These are phyloP conservation scores for Drosophila basisetae DNA, from an alignment of 2,888 invertebrate genomes.

Conservation along the genomic window DNA sequence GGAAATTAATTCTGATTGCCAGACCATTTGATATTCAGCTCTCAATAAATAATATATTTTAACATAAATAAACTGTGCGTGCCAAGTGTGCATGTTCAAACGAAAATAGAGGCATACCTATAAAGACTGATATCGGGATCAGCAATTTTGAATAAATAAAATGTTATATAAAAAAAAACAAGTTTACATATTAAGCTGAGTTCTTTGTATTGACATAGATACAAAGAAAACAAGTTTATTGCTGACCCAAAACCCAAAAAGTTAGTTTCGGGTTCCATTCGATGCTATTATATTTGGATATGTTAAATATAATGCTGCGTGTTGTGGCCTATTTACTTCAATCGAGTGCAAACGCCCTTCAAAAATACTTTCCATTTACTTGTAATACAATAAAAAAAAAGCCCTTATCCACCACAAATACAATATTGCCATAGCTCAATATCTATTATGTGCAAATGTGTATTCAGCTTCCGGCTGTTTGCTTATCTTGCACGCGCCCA, in stretches of 20 bases:
- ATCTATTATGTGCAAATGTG: slow-evolving; percentile 58
- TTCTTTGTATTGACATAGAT: background rate
- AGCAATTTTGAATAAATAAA: background rate
- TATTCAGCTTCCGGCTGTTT: slow-evolving; percentile 53
- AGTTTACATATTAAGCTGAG: slow-evolving; percentile 1
- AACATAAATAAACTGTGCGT: background rate
- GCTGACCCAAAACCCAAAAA: slow-evolving; percentile 4
- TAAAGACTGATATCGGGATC: background rate
- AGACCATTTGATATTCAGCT: background rate
- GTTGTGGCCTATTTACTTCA: slow-evolving; percentile 27
- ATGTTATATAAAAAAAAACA: background rate
- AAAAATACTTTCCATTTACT: slow-evolving; percentile 36
- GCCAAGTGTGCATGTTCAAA: background rate
- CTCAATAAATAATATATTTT: background rate
- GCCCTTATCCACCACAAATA: slow-evolving; percentile 1
- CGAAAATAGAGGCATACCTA: background rate
- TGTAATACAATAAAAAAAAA: slow-evolving; percentile 23
- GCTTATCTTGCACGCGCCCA: slow-evolving; percentile 56
- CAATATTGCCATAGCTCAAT: slow-evolving; percentile 36
- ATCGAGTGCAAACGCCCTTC: slow-evolving; percentile 25
- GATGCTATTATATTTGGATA: slow-evolving; percentile 9
- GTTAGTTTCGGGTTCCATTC: slow-evolving; percentile 18
- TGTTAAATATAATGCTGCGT: slow-evolving; percentile 4
- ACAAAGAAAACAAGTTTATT: background rate
- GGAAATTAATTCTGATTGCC: background rate